phyloP scores from a whole-genome alignment of 2,888 invertebrate genomes.

The Hemicrepidius hirtus region DNA sequence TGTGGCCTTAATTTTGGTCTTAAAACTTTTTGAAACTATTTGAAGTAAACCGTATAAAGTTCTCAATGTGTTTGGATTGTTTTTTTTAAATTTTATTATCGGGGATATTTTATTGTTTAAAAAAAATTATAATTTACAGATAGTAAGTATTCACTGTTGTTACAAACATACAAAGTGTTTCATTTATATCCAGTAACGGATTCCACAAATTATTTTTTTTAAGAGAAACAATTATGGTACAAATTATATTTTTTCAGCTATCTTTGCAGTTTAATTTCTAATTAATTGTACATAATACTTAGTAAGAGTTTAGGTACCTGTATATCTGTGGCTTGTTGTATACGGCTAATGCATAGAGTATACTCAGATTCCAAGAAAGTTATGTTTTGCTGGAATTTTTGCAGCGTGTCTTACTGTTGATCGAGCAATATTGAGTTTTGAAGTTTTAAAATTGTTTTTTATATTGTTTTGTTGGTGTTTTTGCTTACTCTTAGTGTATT shows the following conservation, averaged over 20 bases:
- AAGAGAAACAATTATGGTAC: slow-evolving; percentile 50
- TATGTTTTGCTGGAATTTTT: slow-evolving; percentile 42
- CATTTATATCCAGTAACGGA: neutral
- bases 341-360: slow-evolving; percentile 61
- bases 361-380: slow-evolving; percentile 46
- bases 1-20: too few species aligned
- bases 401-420: slow-evolving; percentile 45
- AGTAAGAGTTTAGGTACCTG: slow-evolving; percentile 69
- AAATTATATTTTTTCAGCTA: slow-evolving; percentile 44
- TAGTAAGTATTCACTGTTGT: neutral
- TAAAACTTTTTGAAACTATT: too few species aligned
- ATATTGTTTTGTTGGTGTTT: slow-evolving; percentile 52
- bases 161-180: slow-evolving; percentile 34
- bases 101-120: too few species aligned
- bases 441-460: slow-evolving; percentile 50
- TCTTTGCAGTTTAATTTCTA: slow-evolving; percentile 35
- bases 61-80: too few species aligned
- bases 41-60: too few species aligned
- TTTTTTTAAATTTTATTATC: too few species aligned
- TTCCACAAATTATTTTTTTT: slow-evolving; percentile 1
- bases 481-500: slow-evolving; percentile 49
- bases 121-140: too few species aligned
- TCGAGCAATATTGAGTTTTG: slow-evolving; percentile 52
- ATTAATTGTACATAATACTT: slow-evolving; percentile 47
- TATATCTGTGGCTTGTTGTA: slow-evolving; percentile 72